These are phyloP conservation scores for Cliona cf. orientalis DNA, from an alignment of 37 sponge, comb jelly and placozoan genomes.

Conservation along the genomic window DNA sequence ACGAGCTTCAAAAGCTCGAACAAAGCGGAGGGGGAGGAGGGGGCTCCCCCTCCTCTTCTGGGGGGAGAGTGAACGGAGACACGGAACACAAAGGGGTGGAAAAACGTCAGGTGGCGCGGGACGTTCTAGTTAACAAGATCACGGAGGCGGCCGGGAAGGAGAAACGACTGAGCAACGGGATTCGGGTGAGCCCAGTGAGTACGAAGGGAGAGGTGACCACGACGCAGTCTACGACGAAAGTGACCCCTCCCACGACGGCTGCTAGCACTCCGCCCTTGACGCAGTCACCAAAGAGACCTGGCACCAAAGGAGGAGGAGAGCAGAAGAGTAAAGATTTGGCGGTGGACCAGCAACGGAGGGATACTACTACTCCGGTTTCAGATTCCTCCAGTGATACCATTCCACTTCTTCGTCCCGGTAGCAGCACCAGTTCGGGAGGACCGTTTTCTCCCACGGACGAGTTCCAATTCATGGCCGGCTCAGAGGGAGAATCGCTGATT, in stretches of 20 bases:
- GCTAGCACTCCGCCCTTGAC: not conserved
- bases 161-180: slow-evolving; percentile 24
- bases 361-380: not conserved
- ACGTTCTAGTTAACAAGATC: not conserved
- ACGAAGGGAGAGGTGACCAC: slow-evolving; percentile 37
- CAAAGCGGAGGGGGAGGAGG: not conserved
- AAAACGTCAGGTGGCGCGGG: not conserved
- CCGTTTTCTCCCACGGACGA: not conserved
- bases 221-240: not conserved
- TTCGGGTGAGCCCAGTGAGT: slow-evolving; percentile 1
- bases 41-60: not conserved
- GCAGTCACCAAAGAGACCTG: not conserved
- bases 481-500: too few species aligned
- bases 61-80: not conserved
- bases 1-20: not conserved
- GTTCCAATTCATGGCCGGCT: not conserved
- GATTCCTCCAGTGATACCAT: slow-evolving; percentile 1
- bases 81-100: not conserved
- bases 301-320: not conserved
- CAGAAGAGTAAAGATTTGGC: not conserved
- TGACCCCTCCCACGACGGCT: not conserved
- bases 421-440: not conserved
- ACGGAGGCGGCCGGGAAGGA: not conserved
- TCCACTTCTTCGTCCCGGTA: not conserved
- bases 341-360: not conserved